These are phyloP conservation scores for Rhabdornis inornatus DNA, from an alignment of 2,113 vertebrate species.

Conservation along the genomic window DNA sequence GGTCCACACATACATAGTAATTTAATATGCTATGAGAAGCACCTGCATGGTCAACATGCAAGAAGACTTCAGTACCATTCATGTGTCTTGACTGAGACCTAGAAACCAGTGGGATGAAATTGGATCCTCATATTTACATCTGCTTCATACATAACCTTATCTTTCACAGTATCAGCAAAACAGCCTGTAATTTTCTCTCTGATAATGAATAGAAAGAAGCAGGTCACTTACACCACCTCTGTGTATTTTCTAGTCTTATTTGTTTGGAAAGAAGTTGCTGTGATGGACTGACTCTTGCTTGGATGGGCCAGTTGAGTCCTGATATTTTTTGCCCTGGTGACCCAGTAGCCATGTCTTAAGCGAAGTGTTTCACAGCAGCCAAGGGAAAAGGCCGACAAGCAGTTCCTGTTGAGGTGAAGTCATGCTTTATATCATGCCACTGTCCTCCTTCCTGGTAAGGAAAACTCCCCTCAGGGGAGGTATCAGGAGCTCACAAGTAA, in stretches of 20 bases:
- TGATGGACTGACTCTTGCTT: not conserved
- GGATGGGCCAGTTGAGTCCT: not conserved
- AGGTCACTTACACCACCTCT: not conserved
- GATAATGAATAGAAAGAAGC: not conserved
- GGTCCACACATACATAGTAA: rapidly evolving
- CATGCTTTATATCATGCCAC: not conserved
- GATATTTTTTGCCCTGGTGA: not conserved
- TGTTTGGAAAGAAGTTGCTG: not conserved
- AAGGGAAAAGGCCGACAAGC: rapidly evolving
- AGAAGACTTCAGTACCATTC: not conserved
- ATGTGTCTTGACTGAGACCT: not conserved
- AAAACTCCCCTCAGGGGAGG: not conserved
- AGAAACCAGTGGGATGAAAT: not conserved
- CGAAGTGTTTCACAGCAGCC: not conserved
- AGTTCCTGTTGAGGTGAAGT: not conserved
- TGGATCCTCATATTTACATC: not conserved
- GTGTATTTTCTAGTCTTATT: not conserved
- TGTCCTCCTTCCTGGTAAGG: not conserved
- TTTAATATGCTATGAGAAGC: not conserved
- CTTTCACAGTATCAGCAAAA: not conserved
- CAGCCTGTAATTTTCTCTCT: not conserved
- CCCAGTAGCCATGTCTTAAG: no score
- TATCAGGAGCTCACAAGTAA: no score
- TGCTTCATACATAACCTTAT: not conserved
- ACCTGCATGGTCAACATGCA: not conserved